Percentiles rank a stretch among this genome's conserved stretches.
Evolutionary conservation across 2,797 vertebrate species (phyloP).

Genomic region (Chiroxiphia lanceolata): DNA sequence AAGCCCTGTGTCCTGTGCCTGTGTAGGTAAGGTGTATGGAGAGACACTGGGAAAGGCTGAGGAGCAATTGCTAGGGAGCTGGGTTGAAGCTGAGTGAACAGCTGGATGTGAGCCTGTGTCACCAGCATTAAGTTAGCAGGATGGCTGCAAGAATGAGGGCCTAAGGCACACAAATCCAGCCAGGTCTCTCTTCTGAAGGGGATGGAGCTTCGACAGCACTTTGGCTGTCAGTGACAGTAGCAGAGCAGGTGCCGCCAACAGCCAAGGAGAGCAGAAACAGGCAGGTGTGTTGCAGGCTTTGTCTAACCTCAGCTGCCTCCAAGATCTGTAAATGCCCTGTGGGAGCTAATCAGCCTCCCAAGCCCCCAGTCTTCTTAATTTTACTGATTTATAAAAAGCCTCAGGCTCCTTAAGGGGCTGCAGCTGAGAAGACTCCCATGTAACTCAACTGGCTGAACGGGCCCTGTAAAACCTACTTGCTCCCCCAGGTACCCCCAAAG

Average conservation of each 20-base stretch:
- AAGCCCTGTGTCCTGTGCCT: rapidly evolving
- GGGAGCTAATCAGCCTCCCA: background rate
- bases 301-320: background rate
- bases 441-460: background rate
- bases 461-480: background rate
- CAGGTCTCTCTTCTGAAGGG: background rate
- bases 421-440: background rate
- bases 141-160: background rate
- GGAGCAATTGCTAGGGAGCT: background rate
- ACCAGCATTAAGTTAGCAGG: background rate
- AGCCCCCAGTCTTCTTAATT: background rate
- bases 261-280: background rate
- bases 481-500: background rate
- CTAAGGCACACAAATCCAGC: background rate
- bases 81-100: background rate
- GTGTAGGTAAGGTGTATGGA: rapidly evolving
- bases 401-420: background rate
- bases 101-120: background rate
- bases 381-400: background rate
- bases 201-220: background rate
- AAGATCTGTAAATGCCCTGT: background rate
- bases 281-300: background rate
- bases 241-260: background rate
- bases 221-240: background rate
- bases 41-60: background rate